phyloP scores from a whole-genome alignment of 2,888 invertebrate genomes.

The Cantharis lateralis region DNA sequence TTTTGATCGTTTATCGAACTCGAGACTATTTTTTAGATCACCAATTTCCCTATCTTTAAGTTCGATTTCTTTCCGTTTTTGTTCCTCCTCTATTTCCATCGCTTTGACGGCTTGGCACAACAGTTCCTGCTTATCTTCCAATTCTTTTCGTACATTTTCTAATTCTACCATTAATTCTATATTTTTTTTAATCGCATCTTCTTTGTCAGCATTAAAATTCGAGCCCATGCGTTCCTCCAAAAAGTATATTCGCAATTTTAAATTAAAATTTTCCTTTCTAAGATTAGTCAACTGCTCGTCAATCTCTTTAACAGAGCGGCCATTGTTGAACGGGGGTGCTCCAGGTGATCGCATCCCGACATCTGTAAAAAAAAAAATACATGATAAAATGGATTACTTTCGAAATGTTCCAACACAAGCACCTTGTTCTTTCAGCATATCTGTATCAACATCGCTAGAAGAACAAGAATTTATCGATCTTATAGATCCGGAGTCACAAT shows the following conservation, averaged over 20 bases:
- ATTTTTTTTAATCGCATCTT: constrained; percentile 68
- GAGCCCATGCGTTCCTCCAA: constrained; percentile 81
- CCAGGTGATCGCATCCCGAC: constrained; percentile 48
- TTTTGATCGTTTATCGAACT: neutral
- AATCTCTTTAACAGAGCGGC: constrained; percentile 84
- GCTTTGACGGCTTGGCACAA: constrained; percentile 85
- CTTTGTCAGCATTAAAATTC: constrained; percentile 67
- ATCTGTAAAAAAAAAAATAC: constrained; percentile 7
- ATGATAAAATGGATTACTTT: neutral
- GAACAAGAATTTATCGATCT: constrained; percentile 6
- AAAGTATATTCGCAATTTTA: constrained; percentile 89
- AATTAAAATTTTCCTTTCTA: constrained; percentile 90
- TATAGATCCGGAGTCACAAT: neutral
- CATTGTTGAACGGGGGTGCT: constrained; percentile 50
- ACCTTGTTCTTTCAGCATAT: constrained; percentile 5
- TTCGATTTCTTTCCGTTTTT: constrained; percentile 59
- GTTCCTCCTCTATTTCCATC: constrained; percentile 73
- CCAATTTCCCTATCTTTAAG: constrained; percentile 54
- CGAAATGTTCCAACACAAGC: neutral
- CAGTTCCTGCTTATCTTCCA: constrained; percentile 82
- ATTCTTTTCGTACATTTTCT: constrained; percentile 75
- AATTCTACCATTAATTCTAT: constrained; percentile 74
- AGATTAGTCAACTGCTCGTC: constrained; percentile 83
- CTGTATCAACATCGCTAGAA: constrained; percentile 19
- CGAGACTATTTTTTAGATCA: constrained; percentile 50